phyloP scores from a whole-genome alignment of 1,140 invertebrate species.

The Antheraea mylitta region DNA sequence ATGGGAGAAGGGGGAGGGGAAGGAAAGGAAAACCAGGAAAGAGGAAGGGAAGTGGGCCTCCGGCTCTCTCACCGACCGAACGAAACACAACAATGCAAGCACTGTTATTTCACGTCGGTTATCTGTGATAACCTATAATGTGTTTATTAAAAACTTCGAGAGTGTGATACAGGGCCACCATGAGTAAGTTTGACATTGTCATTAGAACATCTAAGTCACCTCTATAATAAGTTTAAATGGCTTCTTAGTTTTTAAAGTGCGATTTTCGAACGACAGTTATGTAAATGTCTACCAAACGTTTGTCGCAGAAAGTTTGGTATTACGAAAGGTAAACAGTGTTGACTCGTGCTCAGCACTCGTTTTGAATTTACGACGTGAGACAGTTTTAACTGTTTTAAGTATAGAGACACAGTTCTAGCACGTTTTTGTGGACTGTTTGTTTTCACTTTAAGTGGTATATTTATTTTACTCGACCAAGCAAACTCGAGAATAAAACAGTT shows the following conservation, averaged over 20 bases:
- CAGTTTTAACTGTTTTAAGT: slow-evolving; percentile 13
- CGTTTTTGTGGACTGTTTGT: slow-evolving; percentile 6
- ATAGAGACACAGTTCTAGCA: not conserved
- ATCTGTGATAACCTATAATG: too few relatives aligned
- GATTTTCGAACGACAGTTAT: slow-evolving; percentile 33
- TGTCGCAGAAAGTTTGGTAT: slow-evolving; percentile 45
- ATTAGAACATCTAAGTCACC: slow-evolving; percentile 55
- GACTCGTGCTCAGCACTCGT: slow-evolving; percentile 27
- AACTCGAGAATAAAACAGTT: not conserved
- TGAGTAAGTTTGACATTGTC: slow-evolving; percentile 48
- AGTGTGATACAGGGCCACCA: slow-evolving; percentile 31
- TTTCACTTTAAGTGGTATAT: slow-evolving; percentile 2
- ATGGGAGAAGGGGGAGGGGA: too few relatives aligned
- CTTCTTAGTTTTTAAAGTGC: slow-evolving; percentile 37
- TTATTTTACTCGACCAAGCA: not conserved
- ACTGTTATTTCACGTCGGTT: too few relatives aligned
- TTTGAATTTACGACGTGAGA: slow-evolving; percentile 18
- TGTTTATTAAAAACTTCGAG: too few relatives aligned
- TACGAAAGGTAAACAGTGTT: slow-evolving; percentile 41
- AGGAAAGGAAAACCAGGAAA: too few relatives aligned
- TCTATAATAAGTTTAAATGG: slow-evolving; percentile 55
- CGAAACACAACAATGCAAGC: too few relatives aligned
- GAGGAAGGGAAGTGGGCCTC: too few relatives aligned
- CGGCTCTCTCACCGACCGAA: too few relatives aligned
- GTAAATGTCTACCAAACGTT: slow-evolving; percentile 39